Conservation (phyloP, 1,140 invertebrate species). For the Melipona quadrifasciata region DNA sequence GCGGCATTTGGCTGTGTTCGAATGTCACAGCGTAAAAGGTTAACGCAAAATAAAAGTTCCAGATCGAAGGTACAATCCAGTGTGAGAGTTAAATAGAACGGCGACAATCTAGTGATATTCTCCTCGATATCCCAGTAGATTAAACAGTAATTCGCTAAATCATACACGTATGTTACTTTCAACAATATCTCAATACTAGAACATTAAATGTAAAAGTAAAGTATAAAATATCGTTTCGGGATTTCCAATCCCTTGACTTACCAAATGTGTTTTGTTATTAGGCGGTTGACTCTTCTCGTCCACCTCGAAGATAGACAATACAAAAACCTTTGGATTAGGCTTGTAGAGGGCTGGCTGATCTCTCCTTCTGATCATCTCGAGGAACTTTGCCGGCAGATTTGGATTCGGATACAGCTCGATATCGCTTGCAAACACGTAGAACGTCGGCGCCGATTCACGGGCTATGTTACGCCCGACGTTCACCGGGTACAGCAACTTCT, state of each 20-base stretch:
- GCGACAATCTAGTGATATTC: neutral
- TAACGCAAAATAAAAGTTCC: neutral
- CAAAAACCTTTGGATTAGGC: conserved; percentile 89
- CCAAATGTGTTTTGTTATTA: conserved; percentile 88
- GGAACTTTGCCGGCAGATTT: conserved; percentile 87
- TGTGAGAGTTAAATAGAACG: neutral
- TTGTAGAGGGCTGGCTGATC: conserved; percentile 85
- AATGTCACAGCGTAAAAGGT: neutral
- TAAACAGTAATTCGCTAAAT: no score
- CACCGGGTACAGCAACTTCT: conserved; percentile 92
- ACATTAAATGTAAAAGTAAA: no score
- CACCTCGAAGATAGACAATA: conserved; percentile 92
- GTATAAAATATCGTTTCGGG: no score
- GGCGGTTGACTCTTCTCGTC: conserved; percentile 87
- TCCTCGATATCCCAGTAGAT: neutral
- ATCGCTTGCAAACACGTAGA: conserved; percentile 93
- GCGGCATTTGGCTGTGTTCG: neutral
- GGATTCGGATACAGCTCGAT: conserved; percentile 94
- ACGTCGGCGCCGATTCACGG: conserved; percentile 89
- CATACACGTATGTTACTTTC: no score
- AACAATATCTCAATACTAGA: no score
- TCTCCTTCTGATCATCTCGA: conserved; percentile 90
- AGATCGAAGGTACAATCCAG: neutral
- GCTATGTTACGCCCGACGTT: conserved; percentile 94
- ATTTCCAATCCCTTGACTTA: conserved; percentile 54